phyloP scores from a whole-genome alignment of 92 coral and sea anemone genomes.

The Zoanthus sociatus region DNA sequence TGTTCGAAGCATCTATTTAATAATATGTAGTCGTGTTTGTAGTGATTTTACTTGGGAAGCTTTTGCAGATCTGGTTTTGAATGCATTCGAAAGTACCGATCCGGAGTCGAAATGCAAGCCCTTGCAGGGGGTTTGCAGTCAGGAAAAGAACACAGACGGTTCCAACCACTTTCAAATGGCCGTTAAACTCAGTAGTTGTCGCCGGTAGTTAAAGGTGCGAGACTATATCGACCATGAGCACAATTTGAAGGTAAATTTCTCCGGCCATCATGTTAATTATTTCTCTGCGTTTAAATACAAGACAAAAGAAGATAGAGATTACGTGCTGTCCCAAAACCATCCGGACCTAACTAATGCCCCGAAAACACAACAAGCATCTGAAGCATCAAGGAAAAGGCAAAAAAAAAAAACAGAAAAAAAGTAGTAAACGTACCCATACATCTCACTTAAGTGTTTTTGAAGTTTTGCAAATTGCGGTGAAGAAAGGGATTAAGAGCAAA shows the following conservation, averaged over 20 bases:
- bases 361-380: constrained; percentile 31
- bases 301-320: not conserved
- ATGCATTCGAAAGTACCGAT: constrained; percentile 22
- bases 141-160: constrained; percentile 13
- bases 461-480: constrained; percentile 56
- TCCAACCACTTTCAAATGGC: constrained; percentile 11
- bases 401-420: not conserved
- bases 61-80: not conserved
- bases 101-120: not conserved
- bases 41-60: not conserved
- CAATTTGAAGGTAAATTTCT: constrained; percentile 20
- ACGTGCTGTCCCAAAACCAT: constrained; percentile 32
- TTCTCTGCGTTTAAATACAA: constrained; percentile 36
- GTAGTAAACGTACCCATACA: constrained; percentile 16
- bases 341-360: constrained; percentile 45
- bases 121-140: no score
- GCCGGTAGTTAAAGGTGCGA: constrained; percentile 44
- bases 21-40: not conserved
- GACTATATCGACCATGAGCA: constrained; percentile 25
- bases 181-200: constrained; percentile 12
- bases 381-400: not conserved
- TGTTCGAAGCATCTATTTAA: constrained; percentile 4
- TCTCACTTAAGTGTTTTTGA: constrained; percentile 44
- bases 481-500: not conserved
- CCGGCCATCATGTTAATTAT: constrained; percentile 18